Evolutionary conservation across 2,888 invertebrate species (phyloP).

Genomic region (Merodon equestris): DNA sequence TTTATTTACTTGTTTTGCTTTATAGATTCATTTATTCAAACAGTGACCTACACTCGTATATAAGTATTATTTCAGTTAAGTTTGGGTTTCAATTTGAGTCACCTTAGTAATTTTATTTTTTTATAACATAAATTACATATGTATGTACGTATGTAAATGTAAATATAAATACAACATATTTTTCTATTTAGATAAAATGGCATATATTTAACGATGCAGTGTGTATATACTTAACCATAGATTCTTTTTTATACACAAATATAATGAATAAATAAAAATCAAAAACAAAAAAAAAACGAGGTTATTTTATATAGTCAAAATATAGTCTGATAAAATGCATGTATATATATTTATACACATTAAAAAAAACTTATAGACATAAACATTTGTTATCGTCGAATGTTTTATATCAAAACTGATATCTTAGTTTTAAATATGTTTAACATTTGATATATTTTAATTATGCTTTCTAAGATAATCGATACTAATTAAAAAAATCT

Average conservation of each 20-base stretch:
- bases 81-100: slow-evolving; percentile 12
- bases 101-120: no score
- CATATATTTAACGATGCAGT: slow-evolving; percentile 26
- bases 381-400: neutral
- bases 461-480: neutral
- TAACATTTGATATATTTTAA: no score
- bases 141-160: slow-evolving; percentile 44
- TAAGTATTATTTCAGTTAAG: slow-evolving; percentile 57
- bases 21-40: slow-evolving; percentile 24
- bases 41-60: slow-evolving; percentile 27
- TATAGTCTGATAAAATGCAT: neutral
- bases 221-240: slow-evolving; percentile 46
- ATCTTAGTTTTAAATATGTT: no score
- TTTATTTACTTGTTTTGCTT: slow-evolving; percentile 3
- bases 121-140: slow-evolving; percentile 37
- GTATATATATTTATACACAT: neutral
- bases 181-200: slow-evolving; percentile 68
- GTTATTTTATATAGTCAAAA: slow-evolving; percentile 21
- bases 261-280: slow-evolving; percentile 37
- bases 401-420: neutral
- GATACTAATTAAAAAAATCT: neutral
- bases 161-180: slow-evolving; percentile 57
- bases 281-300: slow-evolving; percentile 7
- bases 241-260: slow-evolving; percentile 63
- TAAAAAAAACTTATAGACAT: neutral